Percentiles rank a stretch among this genome's conserved stretches.
Conservation (phyloP, 1,140 invertebrate genomes). For the Procambarus clarkii region DNA sequence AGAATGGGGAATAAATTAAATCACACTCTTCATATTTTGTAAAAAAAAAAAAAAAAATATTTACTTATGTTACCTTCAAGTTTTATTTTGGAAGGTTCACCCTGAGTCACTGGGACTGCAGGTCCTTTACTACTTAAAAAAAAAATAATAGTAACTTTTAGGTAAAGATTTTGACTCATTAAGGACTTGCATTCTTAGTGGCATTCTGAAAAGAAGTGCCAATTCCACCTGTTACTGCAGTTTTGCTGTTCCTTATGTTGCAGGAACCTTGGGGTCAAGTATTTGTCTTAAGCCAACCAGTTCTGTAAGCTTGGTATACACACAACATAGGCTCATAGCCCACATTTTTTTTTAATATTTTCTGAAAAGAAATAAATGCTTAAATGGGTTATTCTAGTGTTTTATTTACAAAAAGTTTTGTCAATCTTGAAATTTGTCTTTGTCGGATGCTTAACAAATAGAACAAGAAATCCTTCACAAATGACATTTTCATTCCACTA, state of each 20-base stretch:
- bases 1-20: conserved; percentile 1
- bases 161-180: background rate
- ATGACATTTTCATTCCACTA: too few relatives aligned
- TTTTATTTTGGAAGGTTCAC: conserved; percentile 12
- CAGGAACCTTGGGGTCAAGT: background rate
- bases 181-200: background rate
- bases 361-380: conserved; percentile 54
- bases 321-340: conserved; percentile 5
- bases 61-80: background rate
- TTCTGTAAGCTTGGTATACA: conserved; percentile 37
- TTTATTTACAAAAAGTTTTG: background rate
- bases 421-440: background rate
- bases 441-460: too few relatives aligned
- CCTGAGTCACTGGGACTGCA: background rate
- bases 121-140: background rate
- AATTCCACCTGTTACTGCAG: background rate
- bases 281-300: background rate
- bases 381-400: conserved; percentile 42
- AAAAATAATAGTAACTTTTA: too few relatives aligned
- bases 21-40: conserved; percentile 15
- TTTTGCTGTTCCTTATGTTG: background rate
- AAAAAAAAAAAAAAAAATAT: background rate
- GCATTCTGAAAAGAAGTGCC: background rate
- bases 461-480: too few relatives aligned
- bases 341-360: conserved; percentile 52